phyloP scores from a whole-genome alignment of 2,888 invertebrate genomes.

The Monopis laevigella region DNA sequence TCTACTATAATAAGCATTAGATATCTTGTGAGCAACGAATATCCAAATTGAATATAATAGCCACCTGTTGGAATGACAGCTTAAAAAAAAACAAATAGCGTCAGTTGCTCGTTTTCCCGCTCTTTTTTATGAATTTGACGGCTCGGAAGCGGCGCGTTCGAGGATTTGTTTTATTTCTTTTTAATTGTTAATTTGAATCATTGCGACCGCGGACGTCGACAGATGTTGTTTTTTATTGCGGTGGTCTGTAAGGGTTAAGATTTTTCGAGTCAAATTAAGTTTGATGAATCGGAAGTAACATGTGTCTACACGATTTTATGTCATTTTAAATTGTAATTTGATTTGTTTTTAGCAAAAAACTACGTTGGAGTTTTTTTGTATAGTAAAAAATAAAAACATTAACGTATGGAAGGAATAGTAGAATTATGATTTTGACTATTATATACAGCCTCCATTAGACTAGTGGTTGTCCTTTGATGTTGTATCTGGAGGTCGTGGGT shows the following conservation, averaged over 20 bases:
- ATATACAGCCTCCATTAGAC: too few relatives aligned
- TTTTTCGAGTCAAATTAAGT: slow-evolving; percentile 32
- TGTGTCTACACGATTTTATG: slow-evolving; percentile 32
- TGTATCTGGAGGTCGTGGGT: too few relatives aligned
- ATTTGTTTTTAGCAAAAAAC: too few relatives aligned
- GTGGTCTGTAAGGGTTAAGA: slow-evolving; percentile 47
- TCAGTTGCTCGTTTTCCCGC: slow-evolving; percentile 54
- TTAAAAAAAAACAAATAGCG: slow-evolving; percentile 34
- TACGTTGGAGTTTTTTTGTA: too few relatives aligned
- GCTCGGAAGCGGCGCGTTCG: slow-evolving; percentile 24
- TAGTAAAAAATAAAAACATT: too few relatives aligned
- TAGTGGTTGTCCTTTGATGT: too few relatives aligned
- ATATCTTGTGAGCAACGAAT: slow-evolving; percentile 35
- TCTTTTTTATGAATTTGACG: slow-evolving; percentile 32
- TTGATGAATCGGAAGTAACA: slow-evolving; percentile 54
- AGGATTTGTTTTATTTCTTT: slow-evolving; percentile 67
- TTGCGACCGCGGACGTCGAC: slow-evolving; percentile 27
- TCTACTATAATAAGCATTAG: slow-evolving; percentile 43
- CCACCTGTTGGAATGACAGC: slow-evolving; percentile 44
- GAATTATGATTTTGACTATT: too few relatives aligned
- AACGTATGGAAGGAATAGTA: too few relatives aligned
- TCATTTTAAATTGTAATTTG: slow-evolving; percentile 6
- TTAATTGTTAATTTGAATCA: slow-evolving; percentile 54
- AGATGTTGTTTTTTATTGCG: slow-evolving; percentile 25
- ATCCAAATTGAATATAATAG: slow-evolving; percentile 26